These are phyloP conservation scores for Cydia fagiglandana DNA, from an alignment of 1,140 invertebrate species.

Conservation along the genomic window DNA sequence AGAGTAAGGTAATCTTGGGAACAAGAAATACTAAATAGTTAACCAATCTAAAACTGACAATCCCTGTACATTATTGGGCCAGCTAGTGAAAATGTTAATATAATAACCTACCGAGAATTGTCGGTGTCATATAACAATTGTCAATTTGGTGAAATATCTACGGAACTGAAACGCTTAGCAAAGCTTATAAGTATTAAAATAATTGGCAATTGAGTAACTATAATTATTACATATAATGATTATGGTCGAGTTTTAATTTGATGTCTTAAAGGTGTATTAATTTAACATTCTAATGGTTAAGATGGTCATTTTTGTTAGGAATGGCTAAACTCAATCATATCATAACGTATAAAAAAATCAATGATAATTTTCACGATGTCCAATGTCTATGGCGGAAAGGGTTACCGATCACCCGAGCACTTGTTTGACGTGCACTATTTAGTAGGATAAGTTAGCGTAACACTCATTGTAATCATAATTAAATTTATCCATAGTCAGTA, in stretches of 20 bases:
- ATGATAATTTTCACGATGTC: conserved; percentile 77
- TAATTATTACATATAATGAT: too few relatives aligned
- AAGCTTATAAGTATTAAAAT: not conserved
- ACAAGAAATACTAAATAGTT: too few relatives aligned
- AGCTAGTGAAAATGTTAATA: too few relatives aligned
- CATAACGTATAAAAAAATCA: conserved; percentile 31
- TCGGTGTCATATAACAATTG: not conserved
- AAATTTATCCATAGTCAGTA: not conserved
- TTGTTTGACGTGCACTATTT: conserved; percentile 55
- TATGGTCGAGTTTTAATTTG: too few relatives aligned
- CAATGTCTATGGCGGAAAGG: conserved; percentile 70
- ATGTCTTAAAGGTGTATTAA: too few relatives aligned
- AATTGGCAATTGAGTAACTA: too few relatives aligned
- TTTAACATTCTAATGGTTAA: conserved; percentile 14
- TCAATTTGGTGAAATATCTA: not conserved
- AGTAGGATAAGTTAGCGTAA: conserved; percentile 21
- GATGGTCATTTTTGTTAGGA: not conserved
- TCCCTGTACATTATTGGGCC: too few relatives aligned
- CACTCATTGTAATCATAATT: not conserved
- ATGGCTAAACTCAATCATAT: not conserved
- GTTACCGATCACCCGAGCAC: conserved; percentile 64
- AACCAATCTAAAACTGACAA: too few relatives aligned
- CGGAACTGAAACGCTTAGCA: not conserved
- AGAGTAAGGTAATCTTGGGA: not conserved
- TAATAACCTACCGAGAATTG: not conserved